Evolutionary conservation across 1,140 invertebrate genomes (phyloP).

Genomic region (Cotesia typhae): DNA sequence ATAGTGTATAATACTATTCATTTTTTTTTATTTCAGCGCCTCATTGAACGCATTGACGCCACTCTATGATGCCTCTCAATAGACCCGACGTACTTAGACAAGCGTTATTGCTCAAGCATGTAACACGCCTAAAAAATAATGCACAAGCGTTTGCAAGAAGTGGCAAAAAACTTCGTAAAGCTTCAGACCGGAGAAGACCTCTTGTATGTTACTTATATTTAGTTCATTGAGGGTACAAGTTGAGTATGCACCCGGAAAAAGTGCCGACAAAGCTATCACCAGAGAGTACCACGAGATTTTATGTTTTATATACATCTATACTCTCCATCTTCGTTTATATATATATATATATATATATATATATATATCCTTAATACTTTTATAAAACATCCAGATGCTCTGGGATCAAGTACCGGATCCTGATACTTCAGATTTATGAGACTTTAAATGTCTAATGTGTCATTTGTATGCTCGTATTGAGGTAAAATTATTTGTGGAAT

Average conservation of each 20-base stretch:
- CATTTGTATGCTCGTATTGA: neutral
- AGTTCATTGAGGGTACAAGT: slow-evolving; percentile 37
- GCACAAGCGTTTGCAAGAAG: slow-evolving; percentile 14
- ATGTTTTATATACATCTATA: slow-evolving; percentile 17
- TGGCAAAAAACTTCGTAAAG: slow-evolving; percentile 28
- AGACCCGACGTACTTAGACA: neutral
- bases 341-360: neutral
- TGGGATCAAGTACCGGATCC: neutral
- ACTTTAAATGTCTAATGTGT: too few relatives aligned
- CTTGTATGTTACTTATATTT: slow-evolving; percentile 39
- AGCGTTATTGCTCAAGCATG: slow-evolving; percentile 15
- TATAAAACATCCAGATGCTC: slow-evolving; percentile 9
- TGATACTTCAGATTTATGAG: neutral
- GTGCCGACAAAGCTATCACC: slow-evolving; percentile 53
- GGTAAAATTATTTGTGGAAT: neutral
- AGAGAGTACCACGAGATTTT: neutral
- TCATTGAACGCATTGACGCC: slow-evolving; percentile 14
- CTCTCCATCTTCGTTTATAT: neutral
- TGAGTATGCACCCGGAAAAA: slow-evolving; percentile 34
- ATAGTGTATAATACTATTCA: neutral
- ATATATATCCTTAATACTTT: neutral
- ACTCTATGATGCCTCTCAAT: slow-evolving; percentile 5
- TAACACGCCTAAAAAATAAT: slow-evolving; percentile 19
- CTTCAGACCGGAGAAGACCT: slow-evolving; percentile 39
- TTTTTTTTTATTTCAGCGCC: slow-evolving; percentile 12